A percentile compares a stretch with the other conserved stretches of the same genome.
Conservation (phyloP, 2,888 invertebrate genomes). For the Cantharis rufa region DNA sequence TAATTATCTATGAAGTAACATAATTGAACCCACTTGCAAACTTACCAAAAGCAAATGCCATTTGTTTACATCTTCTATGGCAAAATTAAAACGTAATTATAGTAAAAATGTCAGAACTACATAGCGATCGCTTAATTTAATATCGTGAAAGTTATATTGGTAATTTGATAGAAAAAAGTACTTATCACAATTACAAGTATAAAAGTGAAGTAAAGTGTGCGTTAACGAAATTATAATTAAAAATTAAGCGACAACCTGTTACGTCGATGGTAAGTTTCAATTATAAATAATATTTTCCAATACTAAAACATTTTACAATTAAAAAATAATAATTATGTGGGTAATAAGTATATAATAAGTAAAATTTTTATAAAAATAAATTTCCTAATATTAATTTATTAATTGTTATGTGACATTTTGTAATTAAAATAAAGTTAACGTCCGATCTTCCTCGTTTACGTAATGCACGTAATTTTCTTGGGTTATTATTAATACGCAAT, state of each 20-base stretch:
- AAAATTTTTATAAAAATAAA: too few relatives aligned
- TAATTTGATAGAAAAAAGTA: neutral
- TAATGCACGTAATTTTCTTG: neutral
- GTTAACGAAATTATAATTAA: neutral
- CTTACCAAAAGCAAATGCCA: neutral
- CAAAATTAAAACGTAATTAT: neutral
- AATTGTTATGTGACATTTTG: neutral
- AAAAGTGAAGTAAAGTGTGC: neutral
- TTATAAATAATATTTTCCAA: neutral
- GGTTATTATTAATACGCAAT: neutral
- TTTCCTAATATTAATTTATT: neutral
- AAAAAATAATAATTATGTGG: neutral
- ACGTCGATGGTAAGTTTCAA: neutral
- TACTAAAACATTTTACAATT: neutral
- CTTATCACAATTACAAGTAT: neutral
- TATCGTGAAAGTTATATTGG: neutral
- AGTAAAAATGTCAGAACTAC: neutral
- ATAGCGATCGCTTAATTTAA: neutral
- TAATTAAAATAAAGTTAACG: neutral
- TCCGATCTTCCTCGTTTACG: neutral
- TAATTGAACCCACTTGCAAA: neutral
- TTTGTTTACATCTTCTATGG: neutral
- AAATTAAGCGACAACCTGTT: neutral
- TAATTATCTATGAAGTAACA: conserved; percentile 4
- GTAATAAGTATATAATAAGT: too few relatives aligned